These are phyloP conservation scores for Lordiphosa mommai DNA, from an alignment of 1,140 invertebrate species.

Conservation along the genomic window DNA sequence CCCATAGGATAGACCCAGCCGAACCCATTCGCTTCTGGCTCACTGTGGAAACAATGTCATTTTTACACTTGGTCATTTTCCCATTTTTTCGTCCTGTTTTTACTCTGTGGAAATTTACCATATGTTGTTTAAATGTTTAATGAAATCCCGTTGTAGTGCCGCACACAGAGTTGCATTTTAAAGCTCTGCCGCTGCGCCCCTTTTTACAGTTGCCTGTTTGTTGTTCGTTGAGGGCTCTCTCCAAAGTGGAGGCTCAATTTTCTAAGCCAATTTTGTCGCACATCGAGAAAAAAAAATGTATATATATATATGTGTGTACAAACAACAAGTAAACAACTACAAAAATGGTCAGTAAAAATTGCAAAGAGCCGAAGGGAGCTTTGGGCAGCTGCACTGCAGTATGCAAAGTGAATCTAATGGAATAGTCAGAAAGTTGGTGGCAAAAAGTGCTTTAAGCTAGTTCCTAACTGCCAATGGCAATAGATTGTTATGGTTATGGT, in stretches of 20 bases:
- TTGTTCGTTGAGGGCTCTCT: slow-evolving; percentile 21
- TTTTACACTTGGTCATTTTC: slow-evolving; percentile 71
- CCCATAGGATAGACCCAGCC: slow-evolving; percentile 37
- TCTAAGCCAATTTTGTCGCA: slow-evolving; percentile 72
- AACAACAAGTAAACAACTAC: slow-evolving; percentile 38
- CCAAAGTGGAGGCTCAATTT: slow-evolving; percentile 62
- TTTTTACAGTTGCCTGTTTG: background rate
- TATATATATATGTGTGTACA: slow-evolving; percentile 9
- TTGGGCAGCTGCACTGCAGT: slow-evolving; percentile 15
- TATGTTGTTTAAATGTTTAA: slow-evolving; percentile 75
- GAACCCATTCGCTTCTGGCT: background rate
- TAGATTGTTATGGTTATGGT: slow-evolving; percentile 46
- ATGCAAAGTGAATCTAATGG: slow-evolving; percentile 53
- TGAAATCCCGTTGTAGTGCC: slow-evolving; percentile 66
- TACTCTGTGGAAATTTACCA: slow-evolving; percentile 62
- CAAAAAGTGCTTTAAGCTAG: slow-evolving; percentile 34
- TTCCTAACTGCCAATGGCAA: slow-evolving; percentile 35
- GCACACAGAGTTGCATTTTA: slow-evolving; percentile 72
- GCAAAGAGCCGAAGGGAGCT: background rate
- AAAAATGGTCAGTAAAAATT: slow-evolving; percentile 27
- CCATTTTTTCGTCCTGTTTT: slow-evolving; percentile 16
- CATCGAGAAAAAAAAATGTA: slow-evolving; percentile 34
- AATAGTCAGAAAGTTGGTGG: slow-evolving; percentile 32
- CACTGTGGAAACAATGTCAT: slow-evolving; percentile 59
- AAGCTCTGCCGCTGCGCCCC: slow-evolving; percentile 27